phyloP scores from a whole-genome alignment of 2,113 vertebrate genomes.

The Thamnaconus septentrionalis region DNA sequence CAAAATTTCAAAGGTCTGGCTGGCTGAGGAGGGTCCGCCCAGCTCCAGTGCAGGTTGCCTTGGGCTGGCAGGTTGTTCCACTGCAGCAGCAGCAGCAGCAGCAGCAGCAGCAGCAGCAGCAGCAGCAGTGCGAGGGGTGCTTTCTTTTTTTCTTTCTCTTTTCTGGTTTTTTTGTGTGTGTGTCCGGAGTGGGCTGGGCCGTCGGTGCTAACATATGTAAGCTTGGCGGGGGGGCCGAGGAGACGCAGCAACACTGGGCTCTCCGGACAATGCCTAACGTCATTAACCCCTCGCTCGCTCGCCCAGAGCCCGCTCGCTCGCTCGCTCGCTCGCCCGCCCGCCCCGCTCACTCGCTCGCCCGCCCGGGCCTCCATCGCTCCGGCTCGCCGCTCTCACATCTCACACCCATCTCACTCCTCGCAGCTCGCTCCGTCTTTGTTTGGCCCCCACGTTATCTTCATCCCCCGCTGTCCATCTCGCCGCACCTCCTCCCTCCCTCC shows the following conservation, averaged over 20 bases:
- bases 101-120: no score
- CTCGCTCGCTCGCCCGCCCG: not conserved
- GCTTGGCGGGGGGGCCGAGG: constrained; percentile 57
- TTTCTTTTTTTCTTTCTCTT: constrained; percentile 23
- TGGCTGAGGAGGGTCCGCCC: constrained; percentile 56
- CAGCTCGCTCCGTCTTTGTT: constrained; percentile 61
- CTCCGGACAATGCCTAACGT: constrained; percentile 53
- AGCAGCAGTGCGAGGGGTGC: constrained; percentile 20
- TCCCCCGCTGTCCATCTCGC: constrained; percentile 68
- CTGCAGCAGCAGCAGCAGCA: constrained; percentile 37
- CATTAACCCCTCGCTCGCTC: constrained; percentile 45
- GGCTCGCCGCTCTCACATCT: constrained; percentile 33
- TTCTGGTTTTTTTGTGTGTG: no score
- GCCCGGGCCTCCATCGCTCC: constrained; percentile 6
- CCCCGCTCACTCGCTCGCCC: not conserved
- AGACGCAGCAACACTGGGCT: constrained; percentile 34
- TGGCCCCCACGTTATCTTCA: constrained; percentile 62
- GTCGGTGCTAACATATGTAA: constrained; percentile 63
- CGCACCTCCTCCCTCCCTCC: constrained; percentile 50
- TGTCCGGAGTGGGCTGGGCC: constrained; percentile 49
- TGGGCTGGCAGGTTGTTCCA: constrained; percentile 59
- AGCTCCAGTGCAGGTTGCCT: constrained; percentile 64
- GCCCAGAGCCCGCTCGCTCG: not conserved
- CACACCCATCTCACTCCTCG: constrained; percentile 28
- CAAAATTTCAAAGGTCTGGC: constrained; percentile 66